Base-by-base conservation (phyloP, 2,113 vertebrate genomes). In the Heterocephalus glaber region DNA sequence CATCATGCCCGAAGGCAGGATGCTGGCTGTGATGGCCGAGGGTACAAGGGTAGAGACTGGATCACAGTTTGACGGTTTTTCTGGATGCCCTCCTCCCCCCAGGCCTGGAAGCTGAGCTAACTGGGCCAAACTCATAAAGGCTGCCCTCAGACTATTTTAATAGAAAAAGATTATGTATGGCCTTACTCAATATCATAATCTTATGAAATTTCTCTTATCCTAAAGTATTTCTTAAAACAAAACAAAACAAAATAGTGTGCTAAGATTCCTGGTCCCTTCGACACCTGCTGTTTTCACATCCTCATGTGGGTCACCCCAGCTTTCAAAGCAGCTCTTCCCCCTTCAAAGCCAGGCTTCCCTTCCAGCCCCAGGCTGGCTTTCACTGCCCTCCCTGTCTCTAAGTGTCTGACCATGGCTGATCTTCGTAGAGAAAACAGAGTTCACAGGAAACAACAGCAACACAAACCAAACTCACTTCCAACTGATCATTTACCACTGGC, bases 21-120 rank as follows among this genome's bases (percentile, higher is more conserved):
- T 2, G 80, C 20, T 38, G 24, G 52, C 47, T 83, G 22, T 30
- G 63, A 66, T 22, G 26, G 41, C 63, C 0, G 0, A 41, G n/a
- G 44, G 49, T 24, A 7, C 10, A 52, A 58, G 4, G 3, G 83
- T 17, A 70, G 65, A 61, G 41, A 54, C 1, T 28, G 3, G 33
- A 1, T 92, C 49, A 61, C 0, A 5, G 19, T 35, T 54, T 30
- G 41, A 60, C 4, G n/a, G 13, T 84, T 86, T 35, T 68, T 26
- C 89, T 44, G 35, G 30, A 86, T 3, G 60, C 47, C 44, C 6
- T 30, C 26, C 24, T 47, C 26, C 44, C 89, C 92, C 4, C 3
- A 92, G 84, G 63, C 92, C 49, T 17, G 28, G 63, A 80, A 77
- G 38, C 76, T 56, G 72, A 63, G 58, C 9, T 90, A 76, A 35